Evolutionary conservation across 2,113 vertebrate genomes (phyloP).

Genomic region (Mola mola): DNA sequence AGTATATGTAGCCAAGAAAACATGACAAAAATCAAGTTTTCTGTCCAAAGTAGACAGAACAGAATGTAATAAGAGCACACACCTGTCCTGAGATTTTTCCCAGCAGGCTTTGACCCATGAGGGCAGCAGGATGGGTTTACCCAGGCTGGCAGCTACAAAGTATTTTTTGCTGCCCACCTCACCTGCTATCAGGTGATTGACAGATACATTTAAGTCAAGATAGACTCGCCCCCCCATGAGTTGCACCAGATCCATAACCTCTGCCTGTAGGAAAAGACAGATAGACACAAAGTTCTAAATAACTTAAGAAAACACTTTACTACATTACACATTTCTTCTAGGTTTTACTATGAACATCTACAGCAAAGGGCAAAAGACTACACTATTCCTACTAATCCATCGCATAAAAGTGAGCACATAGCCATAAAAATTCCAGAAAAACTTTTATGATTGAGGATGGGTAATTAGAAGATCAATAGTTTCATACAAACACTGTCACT

Average conservation of each 20-base stretch:
- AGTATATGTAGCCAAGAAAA: too few species aligned
- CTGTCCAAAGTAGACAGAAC: not conserved
- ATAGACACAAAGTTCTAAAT: not conserved
- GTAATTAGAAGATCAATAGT: too few species aligned
- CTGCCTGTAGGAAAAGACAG: constrained; percentile 80
- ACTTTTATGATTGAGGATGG: too few species aligned
- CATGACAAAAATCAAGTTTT: not conserved
- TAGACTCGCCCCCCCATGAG: constrained; percentile 94
- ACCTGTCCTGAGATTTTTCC: constrained; percentile 93
- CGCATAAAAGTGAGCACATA: too few species aligned
- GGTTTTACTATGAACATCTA: not conserved
- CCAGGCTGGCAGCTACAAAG: constrained; percentile 92
- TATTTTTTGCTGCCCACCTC: constrained; percentile 99
- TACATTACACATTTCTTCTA: not conserved
- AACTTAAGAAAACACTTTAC: too few species aligned
- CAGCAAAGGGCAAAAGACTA: too few species aligned
- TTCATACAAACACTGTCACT: too few species aligned
- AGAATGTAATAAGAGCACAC: constrained; percentile 17
- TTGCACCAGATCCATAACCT: constrained; percentile 91
- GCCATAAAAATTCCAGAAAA: too few species aligned
- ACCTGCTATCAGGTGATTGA: constrained; percentile 96
- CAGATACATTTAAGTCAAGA: constrained; percentile 90
- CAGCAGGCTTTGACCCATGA: constrained; percentile 92
- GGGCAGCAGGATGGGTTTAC: constrained; percentile 92
- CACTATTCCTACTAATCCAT: too few species aligned